These are phyloP conservation scores for Euproctis similis DNA, from an alignment of 2,888 invertebrate species.

Conservation along the genomic window DNA sequence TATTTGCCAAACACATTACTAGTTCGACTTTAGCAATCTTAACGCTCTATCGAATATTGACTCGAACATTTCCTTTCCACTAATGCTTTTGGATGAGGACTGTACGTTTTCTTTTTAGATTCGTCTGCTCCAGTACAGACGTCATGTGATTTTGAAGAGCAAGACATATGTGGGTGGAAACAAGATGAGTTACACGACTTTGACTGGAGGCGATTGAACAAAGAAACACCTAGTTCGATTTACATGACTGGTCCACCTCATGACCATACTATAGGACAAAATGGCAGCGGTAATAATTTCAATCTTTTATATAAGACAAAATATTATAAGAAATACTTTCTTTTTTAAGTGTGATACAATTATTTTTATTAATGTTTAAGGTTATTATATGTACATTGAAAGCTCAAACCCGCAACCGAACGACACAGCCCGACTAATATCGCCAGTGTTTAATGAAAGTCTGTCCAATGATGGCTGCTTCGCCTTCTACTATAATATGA, in stretches of 20 bases:
- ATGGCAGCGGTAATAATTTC: slow-evolving; percentile 28
- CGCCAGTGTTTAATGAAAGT: slow-evolving; percentile 78
- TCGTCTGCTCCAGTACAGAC: slow-evolving; percentile 10
- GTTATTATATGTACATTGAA: slow-evolving; percentile 90
- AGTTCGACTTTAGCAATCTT: too few species aligned
- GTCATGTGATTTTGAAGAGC: slow-evolving; percentile 80
- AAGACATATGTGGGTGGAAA: slow-evolving; percentile 85
- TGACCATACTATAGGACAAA: slow-evolving; percentile 82
- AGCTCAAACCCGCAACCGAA: slow-evolving; percentile 78
- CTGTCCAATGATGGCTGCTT: slow-evolving; percentile 75
- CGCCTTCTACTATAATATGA: slow-evolving; percentile 87
- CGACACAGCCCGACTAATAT: slow-evolving; percentile 82
- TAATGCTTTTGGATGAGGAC: background rate
- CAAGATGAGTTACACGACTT: slow-evolving; percentile 82
- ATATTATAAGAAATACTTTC: too few species aligned
- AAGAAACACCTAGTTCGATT: slow-evolving; percentile 78
- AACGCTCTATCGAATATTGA: too few species aligned
- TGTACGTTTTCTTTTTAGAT: slow-evolving; percentile 6
- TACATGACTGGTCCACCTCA: slow-evolving; percentile 82
- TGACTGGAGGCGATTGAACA: slow-evolving; percentile 82
- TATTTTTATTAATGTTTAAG: slow-evolving; percentile 41
- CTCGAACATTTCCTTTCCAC: too few species aligned
- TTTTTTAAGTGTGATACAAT: background rate
- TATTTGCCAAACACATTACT: too few species aligned
- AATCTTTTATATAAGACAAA: too few species aligned